These are phyloP conservation scores for Acanthosepion lycidas DNA, from an alignment of 2,888 invertebrate genomes.

Conservation along the genomic window DNA sequence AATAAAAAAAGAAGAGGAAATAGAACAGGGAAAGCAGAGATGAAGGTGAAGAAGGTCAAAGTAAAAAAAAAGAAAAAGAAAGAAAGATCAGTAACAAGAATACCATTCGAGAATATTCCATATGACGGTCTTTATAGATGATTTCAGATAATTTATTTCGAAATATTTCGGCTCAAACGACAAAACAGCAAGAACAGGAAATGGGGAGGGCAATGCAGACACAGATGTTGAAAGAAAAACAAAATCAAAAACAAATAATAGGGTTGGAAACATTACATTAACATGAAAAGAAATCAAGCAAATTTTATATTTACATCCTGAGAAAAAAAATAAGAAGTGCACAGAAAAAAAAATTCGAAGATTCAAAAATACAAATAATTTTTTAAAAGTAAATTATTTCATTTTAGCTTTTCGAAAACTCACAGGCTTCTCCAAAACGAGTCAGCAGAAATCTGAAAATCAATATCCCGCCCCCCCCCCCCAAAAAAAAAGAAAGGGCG, in stretches of 20 bases:
- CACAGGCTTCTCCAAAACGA: neutral
- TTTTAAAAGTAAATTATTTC: neutral
- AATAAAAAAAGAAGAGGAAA: neutral
- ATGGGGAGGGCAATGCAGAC: neutral
- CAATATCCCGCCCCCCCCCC: neutral
- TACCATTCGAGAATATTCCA: neutral
- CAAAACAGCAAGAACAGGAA: neutral
- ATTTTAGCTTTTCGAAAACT: neutral
- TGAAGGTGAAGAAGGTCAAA: neutral
- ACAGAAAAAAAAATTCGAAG: neutral
- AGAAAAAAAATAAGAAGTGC: neutral
- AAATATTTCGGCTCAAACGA: neutral
- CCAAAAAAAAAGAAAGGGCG: neutral
- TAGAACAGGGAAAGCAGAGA: neutral
- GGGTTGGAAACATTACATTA: neutral
- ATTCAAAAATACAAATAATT: neutral
- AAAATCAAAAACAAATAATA: neutral
- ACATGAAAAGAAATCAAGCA: neutral
- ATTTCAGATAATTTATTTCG: neutral
- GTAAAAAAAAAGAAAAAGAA: no score
- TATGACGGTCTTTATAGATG: neutral
- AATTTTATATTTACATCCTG: neutral
- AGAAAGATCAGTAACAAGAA: neutral
- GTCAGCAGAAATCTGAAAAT: neutral
- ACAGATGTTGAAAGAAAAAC: neutral